These are phyloP conservation scores for Zosterops pallidus DNA, from an alignment of 2,113 vertebrate species.

Conservation along the genomic window DNA sequence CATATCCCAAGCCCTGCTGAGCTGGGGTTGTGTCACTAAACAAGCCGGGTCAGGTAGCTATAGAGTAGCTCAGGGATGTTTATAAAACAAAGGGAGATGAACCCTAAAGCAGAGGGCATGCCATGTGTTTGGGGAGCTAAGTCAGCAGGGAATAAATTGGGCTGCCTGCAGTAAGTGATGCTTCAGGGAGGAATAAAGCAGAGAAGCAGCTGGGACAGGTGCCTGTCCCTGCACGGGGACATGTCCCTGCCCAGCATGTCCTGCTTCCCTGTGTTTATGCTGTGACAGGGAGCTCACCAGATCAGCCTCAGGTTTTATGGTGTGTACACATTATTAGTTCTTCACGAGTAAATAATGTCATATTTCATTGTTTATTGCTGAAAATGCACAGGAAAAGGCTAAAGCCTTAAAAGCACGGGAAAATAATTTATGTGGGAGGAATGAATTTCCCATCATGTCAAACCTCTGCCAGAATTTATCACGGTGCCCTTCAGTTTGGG, in stretches of 20 bases:
- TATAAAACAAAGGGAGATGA: not conserved
- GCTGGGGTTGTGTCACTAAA: not conserved
- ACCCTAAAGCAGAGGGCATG: slow-evolving; percentile 16
- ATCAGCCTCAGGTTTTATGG: slow-evolving; percentile 47
- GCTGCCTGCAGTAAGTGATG: not conserved
- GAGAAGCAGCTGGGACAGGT: not conserved
- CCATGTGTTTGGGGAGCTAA: not conserved
- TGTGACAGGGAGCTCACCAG: slow-evolving; percentile 13
- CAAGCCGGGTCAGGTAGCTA: not conserved
- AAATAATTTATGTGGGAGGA: slow-evolving; percentile 61
- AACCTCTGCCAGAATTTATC: slow-evolving; percentile 43
- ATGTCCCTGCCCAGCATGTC: not conserved
- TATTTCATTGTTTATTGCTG: slow-evolving; percentile 63
- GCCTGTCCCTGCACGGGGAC: not conserved
- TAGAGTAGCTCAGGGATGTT: not conserved
- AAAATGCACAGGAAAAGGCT: slow-evolving; percentile 55
- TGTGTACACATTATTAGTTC: slow-evolving; percentile 51
- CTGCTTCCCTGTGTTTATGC: not conserved
- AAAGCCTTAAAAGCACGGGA: slow-evolving; percentile 45
- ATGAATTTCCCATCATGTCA: slow-evolving; percentile 59
- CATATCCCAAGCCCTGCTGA: not conserved
- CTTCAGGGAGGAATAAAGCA: slow-evolving; percentile 15
- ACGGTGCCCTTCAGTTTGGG: slow-evolving; percentile 38
- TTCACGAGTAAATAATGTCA: slow-evolving; percentile 61
- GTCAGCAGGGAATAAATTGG: not conserved